Percentiles rank a stretch among this genome's conserved stretches.
Evolutionary conservation across 2,113 vertebrate species (phyloP).

Genomic region (Rhineura floridana): DNA sequence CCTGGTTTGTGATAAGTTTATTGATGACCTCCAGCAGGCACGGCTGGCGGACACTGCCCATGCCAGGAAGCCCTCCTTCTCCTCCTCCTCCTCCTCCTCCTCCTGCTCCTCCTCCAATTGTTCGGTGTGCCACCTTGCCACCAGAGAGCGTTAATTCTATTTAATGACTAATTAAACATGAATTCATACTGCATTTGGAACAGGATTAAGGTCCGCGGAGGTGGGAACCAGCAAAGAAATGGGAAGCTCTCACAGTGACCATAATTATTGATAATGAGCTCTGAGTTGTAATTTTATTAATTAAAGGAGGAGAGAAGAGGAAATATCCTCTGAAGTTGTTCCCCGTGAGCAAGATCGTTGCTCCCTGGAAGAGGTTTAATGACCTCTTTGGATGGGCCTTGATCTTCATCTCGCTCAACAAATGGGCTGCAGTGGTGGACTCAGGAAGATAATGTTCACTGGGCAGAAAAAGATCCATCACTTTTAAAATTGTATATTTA

Average conservation of each 20-base stretch:
- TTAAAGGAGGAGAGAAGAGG: conserved; percentile 41
- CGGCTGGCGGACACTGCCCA: conserved; percentile 5
- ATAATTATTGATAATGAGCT: conserved; percentile 61
- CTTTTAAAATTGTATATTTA: no score
- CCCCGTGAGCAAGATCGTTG: conserved; percentile 39
- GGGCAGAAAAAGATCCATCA: conserved; percentile 16
- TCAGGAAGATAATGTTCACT: no score
- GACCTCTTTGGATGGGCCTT: neutral
- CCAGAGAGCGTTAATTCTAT: conserved; percentile 36
- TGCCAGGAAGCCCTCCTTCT: neutral
- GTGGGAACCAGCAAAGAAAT: conserved; percentile 38
- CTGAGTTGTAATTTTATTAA: conserved; percentile 62
- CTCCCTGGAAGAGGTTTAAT: conserved; percentile 37
- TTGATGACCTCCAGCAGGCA: conserved; percentile 36
- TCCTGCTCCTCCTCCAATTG: conserved; percentile 4
- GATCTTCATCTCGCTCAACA: neutral
- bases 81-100: neutral
- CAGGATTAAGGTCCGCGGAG: conserved; percentile 55
- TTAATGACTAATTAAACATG: conserved; percentile 68
- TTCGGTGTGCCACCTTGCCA: conserved; percentile 39
- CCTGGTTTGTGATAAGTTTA: conserved; percentile 16
- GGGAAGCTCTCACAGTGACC: conserved; percentile 50
- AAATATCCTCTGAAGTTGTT: conserved; percentile 38
- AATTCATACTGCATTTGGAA: conserved; percentile 51
- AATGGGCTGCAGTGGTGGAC: neutral